Percentiles rank a stretch among this genome's conserved stretches.
Evolutionary conservation across 2,797 vertebrate genomes (phyloP).

Genomic region (Peromyscus eremicus): DNA sequence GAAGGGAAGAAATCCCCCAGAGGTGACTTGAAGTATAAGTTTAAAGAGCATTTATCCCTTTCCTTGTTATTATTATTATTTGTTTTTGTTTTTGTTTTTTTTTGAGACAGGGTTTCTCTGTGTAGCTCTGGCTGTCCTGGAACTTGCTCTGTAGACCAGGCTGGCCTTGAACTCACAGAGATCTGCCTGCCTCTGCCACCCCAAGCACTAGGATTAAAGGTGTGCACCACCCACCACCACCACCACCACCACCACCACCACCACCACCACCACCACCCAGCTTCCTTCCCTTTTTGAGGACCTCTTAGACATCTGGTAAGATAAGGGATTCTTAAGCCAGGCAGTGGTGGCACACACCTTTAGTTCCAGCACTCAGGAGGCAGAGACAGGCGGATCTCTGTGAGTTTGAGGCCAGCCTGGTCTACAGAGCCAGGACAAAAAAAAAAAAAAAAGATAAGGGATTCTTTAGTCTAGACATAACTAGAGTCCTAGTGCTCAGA

Average conservation of each 20-base stretch:
- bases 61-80: neutral
- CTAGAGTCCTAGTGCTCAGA: neutral
- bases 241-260: too few species aligned
- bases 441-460: neutral
- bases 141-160: neutral
- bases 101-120: neutral
- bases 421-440: too few species aligned
- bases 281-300: neutral
- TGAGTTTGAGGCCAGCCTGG: too few species aligned
- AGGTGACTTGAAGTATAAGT: neutral
- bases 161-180: neutral
- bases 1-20: neutral
- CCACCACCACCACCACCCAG: neutral
- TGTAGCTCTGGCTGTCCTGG: neutral
- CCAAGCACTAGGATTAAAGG: neutral
- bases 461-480: neutral
- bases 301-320: neutral
- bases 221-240: neutral
- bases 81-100: too few species aligned
- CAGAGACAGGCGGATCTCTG: too few species aligned
- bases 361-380: too few species aligned
- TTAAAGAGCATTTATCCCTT: neutral
- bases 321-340: neutral
- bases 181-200: neutral
- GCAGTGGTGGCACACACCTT: too few species aligned